A percentile compares a stretch with the other conserved stretches of the same genome.
phyloP scores from a whole-genome alignment of 2,113 vertebrate species.

The Gambusia affinis region DNA sequence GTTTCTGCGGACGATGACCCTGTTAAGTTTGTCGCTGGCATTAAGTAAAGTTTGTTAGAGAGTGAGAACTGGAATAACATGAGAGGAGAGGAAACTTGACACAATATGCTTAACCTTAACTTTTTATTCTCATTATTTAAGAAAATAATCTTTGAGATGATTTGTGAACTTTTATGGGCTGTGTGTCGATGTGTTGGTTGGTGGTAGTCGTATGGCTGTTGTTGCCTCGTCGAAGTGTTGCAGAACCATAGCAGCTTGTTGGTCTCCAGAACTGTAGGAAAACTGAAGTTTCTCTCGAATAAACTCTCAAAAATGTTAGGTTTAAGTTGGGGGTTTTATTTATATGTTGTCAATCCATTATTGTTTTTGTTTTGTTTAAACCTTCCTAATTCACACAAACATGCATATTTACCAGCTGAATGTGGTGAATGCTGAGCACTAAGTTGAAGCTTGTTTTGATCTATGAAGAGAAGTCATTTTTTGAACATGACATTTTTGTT shows the following conservation, averaged over 20 bases:
- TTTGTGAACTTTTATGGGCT: constrained; percentile 16
- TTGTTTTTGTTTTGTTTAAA: constrained; percentile 30
- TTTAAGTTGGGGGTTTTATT: constrained; percentile 35
- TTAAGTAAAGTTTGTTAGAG: constrained; percentile 14
- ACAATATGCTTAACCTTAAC: not conserved
- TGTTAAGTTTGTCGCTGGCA: not conserved
- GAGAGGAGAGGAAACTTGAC: not conserved
- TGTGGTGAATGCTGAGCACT: constrained; percentile 6
- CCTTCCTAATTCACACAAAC: constrained; percentile 15
- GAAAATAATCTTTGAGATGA: not conserved
- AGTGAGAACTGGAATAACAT: not conserved
- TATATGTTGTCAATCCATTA: constrained; percentile 54
- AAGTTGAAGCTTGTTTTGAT: constrained; percentile 36
- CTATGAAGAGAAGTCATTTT: constrained; percentile 28
- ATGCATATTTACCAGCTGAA: constrained; percentile 20
- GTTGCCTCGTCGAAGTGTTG: constrained; percentile 6
- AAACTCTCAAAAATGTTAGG: constrained; percentile 1
- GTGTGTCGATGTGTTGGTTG: constrained; percentile 5
- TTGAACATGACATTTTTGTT: constrained; percentile 32
- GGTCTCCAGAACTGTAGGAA: constrained; percentile 9
- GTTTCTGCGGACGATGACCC: constrained; percentile 1
- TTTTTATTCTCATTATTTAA: not conserved
- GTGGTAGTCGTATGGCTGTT: constrained; percentile 20
- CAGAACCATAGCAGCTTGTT: not conserved
- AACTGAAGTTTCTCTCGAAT: not conserved